Base-by-base conservation (phyloP, 2,797 vertebrate genomes). In the Phoxinus dragarum region DNA sequence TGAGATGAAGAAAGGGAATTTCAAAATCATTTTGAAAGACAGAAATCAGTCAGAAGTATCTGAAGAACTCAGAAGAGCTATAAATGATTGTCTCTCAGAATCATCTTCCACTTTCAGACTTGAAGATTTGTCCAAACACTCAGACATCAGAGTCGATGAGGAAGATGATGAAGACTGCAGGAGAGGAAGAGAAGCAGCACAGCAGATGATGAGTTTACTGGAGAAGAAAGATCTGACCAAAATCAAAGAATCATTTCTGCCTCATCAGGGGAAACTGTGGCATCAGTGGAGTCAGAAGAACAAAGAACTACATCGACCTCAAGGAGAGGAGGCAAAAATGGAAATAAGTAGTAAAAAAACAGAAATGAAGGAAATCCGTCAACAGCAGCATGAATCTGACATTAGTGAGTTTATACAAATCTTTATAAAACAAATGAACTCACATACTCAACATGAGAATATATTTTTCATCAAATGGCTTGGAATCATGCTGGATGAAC, bases 301-400 rank as follows among this genome's bases (percentile, higher is more conserved):
- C 27, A 31, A 64, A 6, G 61, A 64, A 64, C 27, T 64, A 31
- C 61, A 64, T 64, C 27, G 12, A 31, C 61, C 27, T 31, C 2
- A 0, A 64, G 61, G 1, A 31, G 0, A 64, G 7, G 12, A 64
- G 6, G 0, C 1, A 31, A 0, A 64, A 64, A 64, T 31, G 5
- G 27, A 64, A 1, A 0, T 64, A 12, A 31, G 12, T 64, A 64
- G 61, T 7, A 64, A 64, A 16, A 2, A 64, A 31, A 31, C 12
- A 1, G 5, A 64, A 0, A 64, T 64, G 61, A 2, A 64, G 61
- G 1, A 10, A 6, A 16, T 64, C 6, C 61, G 61, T 6, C 0
- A 64, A 31, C 5, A 64, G 5, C 61, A 64, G 27, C 61, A 31
- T 64, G 27, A 64, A 64, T 31, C 2, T 64, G 61, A 31, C 27